Percentiles rank a stretch among this genome's conserved stretches.
phyloP scores from a whole-genome alignment of 2,888 invertebrate species.

The Drosophila algonquin region DNA sequence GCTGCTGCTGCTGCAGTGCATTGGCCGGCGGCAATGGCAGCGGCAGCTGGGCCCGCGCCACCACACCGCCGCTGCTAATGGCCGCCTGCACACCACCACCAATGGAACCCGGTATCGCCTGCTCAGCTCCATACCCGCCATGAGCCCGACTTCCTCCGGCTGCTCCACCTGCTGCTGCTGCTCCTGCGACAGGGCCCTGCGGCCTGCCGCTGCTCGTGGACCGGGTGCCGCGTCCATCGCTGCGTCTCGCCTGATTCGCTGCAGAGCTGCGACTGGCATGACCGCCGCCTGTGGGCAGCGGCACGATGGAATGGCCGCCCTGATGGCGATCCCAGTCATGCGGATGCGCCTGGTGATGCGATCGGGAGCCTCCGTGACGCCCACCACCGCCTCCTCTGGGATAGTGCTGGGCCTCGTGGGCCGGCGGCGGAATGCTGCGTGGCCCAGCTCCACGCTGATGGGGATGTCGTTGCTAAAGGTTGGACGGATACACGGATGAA shows the following conservation, averaged over 20 bases:
- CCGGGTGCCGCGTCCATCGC: conserved; percentile 84
- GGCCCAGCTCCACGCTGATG: conserved; percentile 82
- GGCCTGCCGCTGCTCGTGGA: conserved; percentile 71
- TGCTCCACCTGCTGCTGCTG: conserved; percentile 45
- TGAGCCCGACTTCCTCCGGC: conserved; percentile 58
- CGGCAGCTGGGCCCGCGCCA: conserved; percentile 81
- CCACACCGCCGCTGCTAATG: conserved; percentile 75
- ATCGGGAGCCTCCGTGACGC: conserved; percentile 49
- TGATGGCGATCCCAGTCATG: conserved; percentile 83
- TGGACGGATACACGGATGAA: not conserved
- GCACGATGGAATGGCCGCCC: conserved; percentile 80
- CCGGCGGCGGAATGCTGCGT: conserved; percentile 85
- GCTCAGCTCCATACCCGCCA: conserved; percentile 78
- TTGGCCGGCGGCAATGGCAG: conserved; percentile 76
- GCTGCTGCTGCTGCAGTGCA: conserved; percentile 60
- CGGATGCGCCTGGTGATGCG: conserved; percentile 78
- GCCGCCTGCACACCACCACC: conserved; percentile 77
- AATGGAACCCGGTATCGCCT: conserved; percentile 60
- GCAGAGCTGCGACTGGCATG: conserved; percentile 84
- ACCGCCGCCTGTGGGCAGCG: conserved; percentile 77
- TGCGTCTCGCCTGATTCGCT: conserved; percentile 82
- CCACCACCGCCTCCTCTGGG: conserved; percentile 59
- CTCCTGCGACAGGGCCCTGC: conserved; percentile 50
- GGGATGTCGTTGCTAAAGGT: conserved; percentile 83
- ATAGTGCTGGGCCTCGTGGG: conserved; percentile 83